Base-by-base conservation (phyloP, 2,797 vertebrate genomes). In the Trachurus trachurus region DNA sequence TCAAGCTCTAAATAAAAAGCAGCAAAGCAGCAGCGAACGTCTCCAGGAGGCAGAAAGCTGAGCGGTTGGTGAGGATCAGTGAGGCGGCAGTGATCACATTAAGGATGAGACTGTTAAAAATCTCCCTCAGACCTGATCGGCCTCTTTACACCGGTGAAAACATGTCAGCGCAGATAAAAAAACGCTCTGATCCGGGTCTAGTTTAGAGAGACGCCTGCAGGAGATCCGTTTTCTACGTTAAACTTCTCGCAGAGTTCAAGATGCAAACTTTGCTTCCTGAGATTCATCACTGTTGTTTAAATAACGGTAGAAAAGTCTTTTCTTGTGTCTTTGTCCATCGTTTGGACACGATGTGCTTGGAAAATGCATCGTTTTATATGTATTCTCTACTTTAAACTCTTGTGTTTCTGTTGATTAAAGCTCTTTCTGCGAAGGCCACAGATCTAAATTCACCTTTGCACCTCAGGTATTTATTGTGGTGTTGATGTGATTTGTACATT, bases 1-100 rank as follows among this genome's bases (percentile, higher is more conserved):
- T 88, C 83, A 87, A 81, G 84, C 74, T 34, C 31, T 34, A 34
- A 34, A 34, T 34, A 31, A 71, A 71, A 64, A 47, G 66, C 62
- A 77, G 67, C 52, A 53, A 85, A 82, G 61, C 22, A 67, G 31
- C 42, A 56, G 31, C 31, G 62, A 73, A 10, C 49, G 68, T 67
- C 83, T 91, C 84, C 89, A 53, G 76, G 78, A 92, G 93, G 90
- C 78, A 89, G 9, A 71, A 29, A 42, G 81, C 69, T 60, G 56
- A 37, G 68, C 60, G 80, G 60, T 76, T n/a, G 66, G 49, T 70
- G 62, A 81, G 80, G 80, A 91, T 88, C 87, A 83, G 82, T 61
- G 80, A 77, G 87, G 89, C 85, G 37, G 87, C 87, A 80, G 80
- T 70, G 82, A 89, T 89, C 89, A 84, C 72, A 90, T 92, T 87